These are phyloP conservation scores for Aphodius sticticus DNA, from an alignment of 2,888 invertebrate species.

Conservation along the genomic window DNA sequence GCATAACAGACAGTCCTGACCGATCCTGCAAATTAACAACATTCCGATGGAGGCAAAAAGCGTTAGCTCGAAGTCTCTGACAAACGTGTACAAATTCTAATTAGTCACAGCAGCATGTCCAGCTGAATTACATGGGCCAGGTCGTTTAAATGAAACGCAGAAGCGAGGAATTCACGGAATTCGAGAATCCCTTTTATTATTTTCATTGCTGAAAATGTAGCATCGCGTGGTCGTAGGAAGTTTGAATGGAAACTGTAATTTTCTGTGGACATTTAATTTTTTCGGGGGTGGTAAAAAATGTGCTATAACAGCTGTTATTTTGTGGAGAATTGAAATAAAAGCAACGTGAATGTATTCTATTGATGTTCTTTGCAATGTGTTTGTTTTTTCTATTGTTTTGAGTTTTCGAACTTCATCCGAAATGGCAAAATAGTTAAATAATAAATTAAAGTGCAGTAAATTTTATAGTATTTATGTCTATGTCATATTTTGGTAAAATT, in stretches of 20 bases:
- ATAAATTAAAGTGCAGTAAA: too few species aligned
- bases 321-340: too few species aligned
- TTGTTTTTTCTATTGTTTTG: too few species aligned
- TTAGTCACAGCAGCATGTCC: background rate
- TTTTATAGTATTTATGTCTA: too few species aligned
- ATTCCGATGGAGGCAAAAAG: background rate
- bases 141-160: too few species aligned
- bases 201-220: background rate
- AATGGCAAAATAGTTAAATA: too few species aligned
- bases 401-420: too few species aligned
- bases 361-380: too few species aligned
- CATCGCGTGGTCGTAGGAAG: background rate
- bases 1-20: background rate
- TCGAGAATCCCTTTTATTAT: background rate
- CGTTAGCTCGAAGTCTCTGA: background rate
- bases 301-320: too few species aligned
- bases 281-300: background rate
- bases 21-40: background rate
- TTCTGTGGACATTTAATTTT: background rate
- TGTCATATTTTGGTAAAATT: too few species aligned
- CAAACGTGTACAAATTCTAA: background rate
- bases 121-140: background rate
- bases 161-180: background rate
- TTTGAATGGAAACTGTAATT: background rate
- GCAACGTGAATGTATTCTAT: too few species aligned